Base-by-base conservation (phyloP, 2,797 vertebrate genomes). In the Oophaga sylvatica region DNA sequence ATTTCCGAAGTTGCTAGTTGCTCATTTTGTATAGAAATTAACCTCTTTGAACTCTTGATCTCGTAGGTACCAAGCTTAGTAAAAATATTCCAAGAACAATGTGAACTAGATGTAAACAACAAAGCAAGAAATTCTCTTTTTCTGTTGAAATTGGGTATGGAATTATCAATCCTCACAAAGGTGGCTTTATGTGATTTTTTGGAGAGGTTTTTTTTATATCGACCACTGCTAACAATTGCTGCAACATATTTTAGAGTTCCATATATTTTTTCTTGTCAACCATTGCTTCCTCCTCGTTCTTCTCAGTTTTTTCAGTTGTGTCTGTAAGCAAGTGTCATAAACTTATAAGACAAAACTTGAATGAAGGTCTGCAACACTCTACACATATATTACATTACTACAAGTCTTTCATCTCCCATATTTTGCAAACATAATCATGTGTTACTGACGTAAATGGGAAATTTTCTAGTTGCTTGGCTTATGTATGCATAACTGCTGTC, bases 401-500 rank as follows among this genome's bases (percentile, higher is more conserved):
- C 20, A 85, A 12, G 77, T 53, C 71, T 76, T 48, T 85, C 59
- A 77, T 85, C 60, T 78, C 73, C 62, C 60, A 85, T 85, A 85
- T 85, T 77, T 85, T 85, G 73, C 83, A 85, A 77, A 77, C 71
- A 85, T 85, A 85, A 85, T 85, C 83, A 78, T 85, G 83, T 85
- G 83, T 78, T 78, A 78, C 83, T 85, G 83, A 85, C 73, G 65
- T 85, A 85, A 85, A 85, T 85, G 83, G 83, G 73, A 85, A 77
- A 85, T 85, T 77, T 77, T 85, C 83, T 85, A 85, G 73, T 77
- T 85, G 73, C 73, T 85, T 85, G 83, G 73, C 73, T 85, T 85
- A 85, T 77, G 83, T 67, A 85, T 85, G 83, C 83, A 85, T 60
- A 78, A 85, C 73, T 31, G 73, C 73, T 78, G 73, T 63, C 60